phyloP scores from a whole-genome alignment of 2,888 invertebrate genomes.

The Cremastinae sp. region DNA sequence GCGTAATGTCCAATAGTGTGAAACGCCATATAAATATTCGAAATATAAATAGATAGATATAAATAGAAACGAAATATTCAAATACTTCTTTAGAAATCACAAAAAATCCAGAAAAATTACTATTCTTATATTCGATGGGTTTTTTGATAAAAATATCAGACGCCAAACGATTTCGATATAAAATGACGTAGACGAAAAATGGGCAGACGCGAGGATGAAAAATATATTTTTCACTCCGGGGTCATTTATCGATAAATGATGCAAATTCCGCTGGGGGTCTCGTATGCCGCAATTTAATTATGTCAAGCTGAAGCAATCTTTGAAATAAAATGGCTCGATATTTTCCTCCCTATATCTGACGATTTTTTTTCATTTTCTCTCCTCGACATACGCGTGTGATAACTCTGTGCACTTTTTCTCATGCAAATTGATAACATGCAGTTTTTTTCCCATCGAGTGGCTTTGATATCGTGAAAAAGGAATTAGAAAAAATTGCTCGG shows the following conservation, averaged over 20 bases:
- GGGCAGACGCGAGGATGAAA: constrained; percentile 7
- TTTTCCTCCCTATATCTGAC: no score
- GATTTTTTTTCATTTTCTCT: neutral
- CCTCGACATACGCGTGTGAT: constrained; percentile 6
- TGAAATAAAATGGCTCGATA: no score
- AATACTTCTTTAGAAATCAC: no score
- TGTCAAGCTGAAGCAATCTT: neutral
- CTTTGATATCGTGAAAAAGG: neutral
- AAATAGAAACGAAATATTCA: no score
- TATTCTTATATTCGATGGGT: no score
- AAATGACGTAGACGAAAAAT: no score
- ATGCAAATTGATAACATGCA: constrained; percentile 30
- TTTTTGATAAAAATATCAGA: no score
- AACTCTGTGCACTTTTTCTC: constrained; percentile 16
- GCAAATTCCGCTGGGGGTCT: constrained; percentile 74
- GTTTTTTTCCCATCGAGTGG: constrained; percentile 18
- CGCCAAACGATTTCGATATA: no score
- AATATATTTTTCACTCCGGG: constrained; percentile 68
- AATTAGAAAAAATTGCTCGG: neutral
- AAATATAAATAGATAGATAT: no score
- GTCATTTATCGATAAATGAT: constrained; percentile 66
- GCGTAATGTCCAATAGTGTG: no score
- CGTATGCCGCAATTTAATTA: constrained; percentile 64
- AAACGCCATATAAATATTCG: no score
- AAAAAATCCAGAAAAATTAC: no score